Percentiles rank a stretch among this genome's conserved stretches.
phyloP scores from a whole-genome alignment of 2,797 vertebrate genomes.

The Rallus crepitans region DNA sequence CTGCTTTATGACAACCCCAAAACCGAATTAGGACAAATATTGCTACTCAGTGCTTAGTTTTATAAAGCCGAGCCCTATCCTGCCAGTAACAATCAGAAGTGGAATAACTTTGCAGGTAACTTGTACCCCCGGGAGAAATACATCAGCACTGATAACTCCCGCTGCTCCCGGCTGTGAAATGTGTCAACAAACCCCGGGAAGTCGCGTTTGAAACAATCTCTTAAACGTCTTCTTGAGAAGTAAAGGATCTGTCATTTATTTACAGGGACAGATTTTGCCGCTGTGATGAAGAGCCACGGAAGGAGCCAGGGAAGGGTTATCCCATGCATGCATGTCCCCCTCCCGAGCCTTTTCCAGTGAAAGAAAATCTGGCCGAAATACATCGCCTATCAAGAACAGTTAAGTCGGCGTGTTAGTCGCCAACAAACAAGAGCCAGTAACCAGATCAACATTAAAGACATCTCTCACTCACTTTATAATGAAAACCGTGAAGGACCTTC shows the following conservation, averaged over 20 bases:
- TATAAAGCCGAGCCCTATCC: background rate
- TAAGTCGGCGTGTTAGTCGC: background rate
- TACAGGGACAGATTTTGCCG: background rate
- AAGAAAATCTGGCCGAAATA: conserved; percentile 11
- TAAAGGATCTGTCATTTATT: background rate
- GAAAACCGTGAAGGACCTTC: conserved; percentile 4
- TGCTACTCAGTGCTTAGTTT: background rate
- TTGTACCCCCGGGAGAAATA: background rate
- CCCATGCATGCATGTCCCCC: background rate
- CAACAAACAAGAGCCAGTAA: background rate
- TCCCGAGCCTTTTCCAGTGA: background rate
- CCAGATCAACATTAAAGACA: background rate
- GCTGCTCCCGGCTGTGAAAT: background rate
- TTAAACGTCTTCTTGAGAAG: background rate
- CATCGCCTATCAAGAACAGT: background rate
- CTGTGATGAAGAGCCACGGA: background rate
- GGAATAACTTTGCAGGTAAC: conserved; percentile 25
- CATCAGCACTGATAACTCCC: background rate
- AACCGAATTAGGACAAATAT: background rate
- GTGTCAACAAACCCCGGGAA: conserved; percentile 1
- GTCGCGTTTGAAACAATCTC: background rate
- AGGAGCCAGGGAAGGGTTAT: background rate
- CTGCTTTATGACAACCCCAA: background rate
- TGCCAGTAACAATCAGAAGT: background rate
- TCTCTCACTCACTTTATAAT: background rate